A percentile compares a stretch with the other conserved stretches of the same genome.
These are phyloP conservation scores for Dicrostonyx torquatus DNA, from an alignment of 2,797 vertebrate species.

Conservation along the genomic window DNA sequence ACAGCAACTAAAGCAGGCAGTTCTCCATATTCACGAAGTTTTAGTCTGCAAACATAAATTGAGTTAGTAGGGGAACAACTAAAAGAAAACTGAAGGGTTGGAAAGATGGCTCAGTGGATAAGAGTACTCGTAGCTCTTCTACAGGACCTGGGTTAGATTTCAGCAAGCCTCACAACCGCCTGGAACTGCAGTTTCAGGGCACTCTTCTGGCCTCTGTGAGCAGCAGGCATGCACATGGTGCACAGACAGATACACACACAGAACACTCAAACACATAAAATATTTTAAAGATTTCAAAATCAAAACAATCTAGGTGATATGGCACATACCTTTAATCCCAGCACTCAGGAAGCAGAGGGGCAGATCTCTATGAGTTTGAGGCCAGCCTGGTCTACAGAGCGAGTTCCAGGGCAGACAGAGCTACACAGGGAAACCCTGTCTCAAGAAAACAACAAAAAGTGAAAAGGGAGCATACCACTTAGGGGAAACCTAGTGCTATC, in stretches of 20 bases:
- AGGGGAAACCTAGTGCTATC: not conserved
- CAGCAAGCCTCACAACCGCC: not conserved
- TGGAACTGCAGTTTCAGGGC: not conserved
- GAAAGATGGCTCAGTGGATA: not conserved
- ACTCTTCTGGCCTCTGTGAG: not conserved
- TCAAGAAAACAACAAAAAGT: not conserved
- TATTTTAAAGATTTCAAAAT: not conserved
- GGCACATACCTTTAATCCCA: not conserved
- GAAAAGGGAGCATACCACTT: not conserved
- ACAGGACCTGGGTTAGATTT: not conserved
- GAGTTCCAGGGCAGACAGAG: not conserved
- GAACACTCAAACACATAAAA: not conserved
- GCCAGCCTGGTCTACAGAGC: not conserved
- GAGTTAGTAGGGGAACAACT: not conserved
- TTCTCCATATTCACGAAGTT: not conserved
- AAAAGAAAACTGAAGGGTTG: not conserved
- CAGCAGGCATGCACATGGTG: not conserved
- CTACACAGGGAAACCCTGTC: not conserved
- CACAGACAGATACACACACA: not conserved
- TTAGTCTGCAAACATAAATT: constrained; percentile 6
- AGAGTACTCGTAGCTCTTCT: not conserved
- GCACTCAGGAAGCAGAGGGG: not conserved
- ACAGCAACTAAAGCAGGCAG: not conserved
- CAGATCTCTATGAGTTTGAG: not conserved
- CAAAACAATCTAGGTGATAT: not conserved